Conservation (phyloP, 2,888 invertebrate species). For the Agriopis leucophaearia region DNA sequence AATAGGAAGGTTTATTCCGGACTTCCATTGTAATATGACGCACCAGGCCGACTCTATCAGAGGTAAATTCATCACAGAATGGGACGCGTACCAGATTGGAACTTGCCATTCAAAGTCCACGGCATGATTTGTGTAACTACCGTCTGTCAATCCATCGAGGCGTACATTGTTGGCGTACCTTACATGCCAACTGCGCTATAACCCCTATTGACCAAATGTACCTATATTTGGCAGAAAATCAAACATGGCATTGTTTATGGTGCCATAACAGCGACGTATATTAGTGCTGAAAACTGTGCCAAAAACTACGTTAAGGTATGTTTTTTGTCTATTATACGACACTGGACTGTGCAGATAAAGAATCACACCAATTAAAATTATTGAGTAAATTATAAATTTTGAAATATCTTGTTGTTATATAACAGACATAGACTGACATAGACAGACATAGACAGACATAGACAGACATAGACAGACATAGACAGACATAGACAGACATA, state of each 20-base stretch:
- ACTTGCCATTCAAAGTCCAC: constrained; percentile 46
- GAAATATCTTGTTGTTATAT: no score
- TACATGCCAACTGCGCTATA: constrained; percentile 30
- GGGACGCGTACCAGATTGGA: constrained; percentile 48
- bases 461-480: no score
- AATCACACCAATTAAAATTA: no score
- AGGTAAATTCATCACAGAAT: constrained; percentile 49
- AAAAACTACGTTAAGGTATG: constrained; percentile 17
- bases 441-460: no score
- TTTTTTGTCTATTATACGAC: no score
- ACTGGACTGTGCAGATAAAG: no score
- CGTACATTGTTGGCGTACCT: constrained; percentile 23
- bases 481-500: no score
- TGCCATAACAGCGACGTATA: constrained; percentile 39
- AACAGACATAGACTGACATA: no score
- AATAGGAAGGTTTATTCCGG: constrained; percentile 27
- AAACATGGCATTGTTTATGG: constrained; percentile 48
- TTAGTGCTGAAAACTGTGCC: constrained; percentile 23
- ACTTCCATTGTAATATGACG: constrained; percentile 38
- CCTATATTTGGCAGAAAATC: constrained; percentile 52
- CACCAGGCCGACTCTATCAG: constrained; percentile 38
- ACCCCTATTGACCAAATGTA: constrained; percentile 36
- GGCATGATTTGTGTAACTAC: constrained; percentile 47
- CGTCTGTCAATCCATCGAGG: constrained; percentile 41
- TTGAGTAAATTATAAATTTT: no score